Conservation (phyloP, 2,888 invertebrate genomes). For the Diplolepis rosae region DNA sequence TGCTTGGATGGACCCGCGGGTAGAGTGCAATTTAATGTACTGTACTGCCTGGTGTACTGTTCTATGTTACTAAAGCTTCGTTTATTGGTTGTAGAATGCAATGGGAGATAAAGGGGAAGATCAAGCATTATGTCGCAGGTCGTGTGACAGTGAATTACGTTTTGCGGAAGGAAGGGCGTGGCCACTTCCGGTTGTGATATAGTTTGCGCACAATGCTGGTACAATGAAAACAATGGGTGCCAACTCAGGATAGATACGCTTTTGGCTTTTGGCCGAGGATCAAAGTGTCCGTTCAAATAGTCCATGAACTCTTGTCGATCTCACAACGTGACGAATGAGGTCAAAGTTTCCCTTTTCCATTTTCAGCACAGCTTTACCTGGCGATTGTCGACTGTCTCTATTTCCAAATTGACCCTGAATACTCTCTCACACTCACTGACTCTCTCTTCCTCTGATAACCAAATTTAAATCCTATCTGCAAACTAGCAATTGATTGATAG, state of each 20-base stretch:
- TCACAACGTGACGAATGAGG: slow-evolving; percentile 42
- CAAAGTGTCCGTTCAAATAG: slow-evolving; percentile 64
- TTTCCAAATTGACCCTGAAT: not conserved
- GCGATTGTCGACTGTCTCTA: not conserved
- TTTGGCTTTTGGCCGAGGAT: slow-evolving; percentile 66
- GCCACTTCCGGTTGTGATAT: slow-evolving; percentile 73
- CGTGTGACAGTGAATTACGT: slow-evolving; percentile 72
- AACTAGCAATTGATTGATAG: too few relatives aligned
- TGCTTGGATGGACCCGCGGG: not conserved
- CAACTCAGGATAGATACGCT: slow-evolving; percentile 56
- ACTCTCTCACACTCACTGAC: too few relatives aligned
- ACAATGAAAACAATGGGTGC: slow-evolving; percentile 65
- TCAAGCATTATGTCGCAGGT: slow-evolving; percentile 54
- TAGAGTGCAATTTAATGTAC: slow-evolving; percentile 50
- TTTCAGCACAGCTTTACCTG: not conserved
- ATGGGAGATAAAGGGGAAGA: slow-evolving; percentile 16
- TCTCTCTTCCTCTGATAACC: too few relatives aligned
- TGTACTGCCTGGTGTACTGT: slow-evolving; percentile 44
- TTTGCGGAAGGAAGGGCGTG: slow-evolving; percentile 71
- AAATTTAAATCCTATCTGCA: too few relatives aligned
- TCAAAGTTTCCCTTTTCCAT: not conserved
- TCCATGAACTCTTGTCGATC: slow-evolving; percentile 45
- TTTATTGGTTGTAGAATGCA: slow-evolving; percentile 38
- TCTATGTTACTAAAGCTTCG: slow-evolving; percentile 22
- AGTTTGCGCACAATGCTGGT: slow-evolving; percentile 71